Percentiles rank a stretch among this genome's conserved stretches.
These are phyloP conservation scores for Zenarchopterus dispar DNA, from an alignment of 2,797 vertebrate species.

Conservation along the genomic window DNA sequence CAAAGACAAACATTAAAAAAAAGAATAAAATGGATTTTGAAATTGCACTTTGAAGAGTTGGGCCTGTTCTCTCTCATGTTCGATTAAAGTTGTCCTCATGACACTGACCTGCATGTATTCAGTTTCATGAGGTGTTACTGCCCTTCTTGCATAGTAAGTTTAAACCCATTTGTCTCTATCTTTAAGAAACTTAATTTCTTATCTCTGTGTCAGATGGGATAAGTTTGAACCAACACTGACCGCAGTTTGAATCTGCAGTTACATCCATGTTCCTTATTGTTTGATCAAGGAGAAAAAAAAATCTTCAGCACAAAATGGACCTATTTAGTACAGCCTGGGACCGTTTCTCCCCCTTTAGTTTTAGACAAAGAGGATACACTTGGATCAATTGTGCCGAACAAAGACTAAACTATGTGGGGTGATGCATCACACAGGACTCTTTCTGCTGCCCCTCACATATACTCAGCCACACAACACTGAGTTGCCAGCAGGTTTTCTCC, in stretches of 20 bases:
- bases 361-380: constrained; percentile 78
- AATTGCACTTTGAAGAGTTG: constrained; percentile 72
- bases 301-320: constrained; percentile 63
- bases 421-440: constrained; percentile 77
- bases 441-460: constrained; percentile 78
- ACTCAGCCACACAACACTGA: constrained; percentile 65
- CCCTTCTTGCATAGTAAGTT: constrained; percentile 9
- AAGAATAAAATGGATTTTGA: constrained; percentile 36
- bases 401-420: constrained; percentile 77
- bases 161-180: constrained; percentile 9
- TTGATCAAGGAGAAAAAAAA: constrained; percentile 57
- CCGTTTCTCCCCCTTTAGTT: constrained; percentile 55
- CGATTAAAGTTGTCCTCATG: constrained; percentile 13
- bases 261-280: constrained; percentile 57
- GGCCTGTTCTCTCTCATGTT: constrained; percentile 37
- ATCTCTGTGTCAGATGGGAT: constrained; percentile 60
- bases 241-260: constrained; percentile 23
- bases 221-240: constrained; percentile 47
- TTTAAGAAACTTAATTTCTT: constrained; percentile 39
- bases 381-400: constrained; percentile 81
- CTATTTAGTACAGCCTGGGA: constrained; percentile 72
- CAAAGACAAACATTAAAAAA: constrained; percentile 5
- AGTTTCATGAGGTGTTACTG: constrained; percentile 11
- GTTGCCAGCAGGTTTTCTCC: constrained; percentile 79
- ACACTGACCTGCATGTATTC: neutral